A percentile compares a stretch with the other conserved stretches of the same genome.
phyloP scores from a whole-genome alignment of 2,113 vertebrate species.

The Xenopus borealis region DNA sequence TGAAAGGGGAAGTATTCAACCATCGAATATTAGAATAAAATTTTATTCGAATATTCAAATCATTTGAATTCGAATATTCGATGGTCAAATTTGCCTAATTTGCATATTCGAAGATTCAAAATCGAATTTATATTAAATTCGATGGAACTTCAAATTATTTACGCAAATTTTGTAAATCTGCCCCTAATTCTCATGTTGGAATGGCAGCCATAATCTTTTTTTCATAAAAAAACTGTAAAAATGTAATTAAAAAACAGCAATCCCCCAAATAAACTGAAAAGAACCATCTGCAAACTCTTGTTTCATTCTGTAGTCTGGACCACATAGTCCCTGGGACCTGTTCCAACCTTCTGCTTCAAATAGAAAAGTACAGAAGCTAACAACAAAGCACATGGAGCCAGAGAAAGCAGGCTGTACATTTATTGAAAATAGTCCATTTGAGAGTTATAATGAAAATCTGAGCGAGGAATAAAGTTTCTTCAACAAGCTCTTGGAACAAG shows the following conservation, averaged over 20 bases:
- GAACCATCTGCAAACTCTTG: slow-evolving; percentile 28
- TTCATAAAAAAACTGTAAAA: neutral
- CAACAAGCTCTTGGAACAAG: slow-evolving; percentile 15
- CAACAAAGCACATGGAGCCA: neutral
- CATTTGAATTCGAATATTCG: too few species aligned
- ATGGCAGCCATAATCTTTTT: too few species aligned
- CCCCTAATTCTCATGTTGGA: too few species aligned
- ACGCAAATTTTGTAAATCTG: too few species aligned
- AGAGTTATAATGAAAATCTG: slow-evolving; percentile 7
- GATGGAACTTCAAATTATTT: too few species aligned
- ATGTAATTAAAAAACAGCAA: slow-evolving; percentile 12
- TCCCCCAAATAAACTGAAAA: neutral
- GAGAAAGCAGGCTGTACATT: slow-evolving; percentile 23
- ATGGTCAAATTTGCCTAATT: too few species aligned
- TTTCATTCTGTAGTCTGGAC: slow-evolving; percentile 24
- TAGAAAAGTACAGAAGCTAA: slow-evolving; percentile 1
- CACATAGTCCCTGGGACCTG: slow-evolving; percentile 21
- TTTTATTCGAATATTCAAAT: too few species aligned
- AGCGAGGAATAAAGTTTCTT: slow-evolving; percentile 17
- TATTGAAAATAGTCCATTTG: slow-evolving; percentile 32
- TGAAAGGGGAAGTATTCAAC: too few species aligned
- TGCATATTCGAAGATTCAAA: too few species aligned
- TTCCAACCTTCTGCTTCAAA: slow-evolving; percentile 37
- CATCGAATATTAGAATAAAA: too few species aligned
- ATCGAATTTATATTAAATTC: too few species aligned